Conservation (phyloP, 2,888 invertebrate genomes). For the Hetaerina titia region DNA sequence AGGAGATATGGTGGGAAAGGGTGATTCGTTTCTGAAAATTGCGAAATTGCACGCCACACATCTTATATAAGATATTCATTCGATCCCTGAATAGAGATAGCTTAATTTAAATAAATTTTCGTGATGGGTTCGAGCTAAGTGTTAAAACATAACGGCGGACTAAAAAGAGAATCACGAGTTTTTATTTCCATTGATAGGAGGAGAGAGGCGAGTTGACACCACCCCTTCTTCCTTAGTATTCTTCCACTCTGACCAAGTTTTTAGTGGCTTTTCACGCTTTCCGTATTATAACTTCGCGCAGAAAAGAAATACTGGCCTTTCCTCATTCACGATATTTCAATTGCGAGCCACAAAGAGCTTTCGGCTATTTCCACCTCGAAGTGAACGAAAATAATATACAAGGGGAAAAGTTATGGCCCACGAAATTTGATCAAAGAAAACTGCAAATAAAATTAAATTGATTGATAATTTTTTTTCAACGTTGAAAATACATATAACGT, state of each 20-base stretch:
- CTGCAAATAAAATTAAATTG: background rate
- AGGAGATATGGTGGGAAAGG: background rate
- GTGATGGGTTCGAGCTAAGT: background rate
- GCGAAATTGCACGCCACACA: conserved; percentile 51
- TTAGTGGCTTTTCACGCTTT: background rate
- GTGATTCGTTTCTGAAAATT: conserved; percentile 42
- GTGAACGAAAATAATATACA: too few species aligned
- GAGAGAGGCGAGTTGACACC: background rate
- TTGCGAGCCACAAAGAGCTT: background rate
- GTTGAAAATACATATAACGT: too few species aligned
- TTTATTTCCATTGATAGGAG: conserved; percentile 4
- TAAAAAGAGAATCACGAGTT: background rate
- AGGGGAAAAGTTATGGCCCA: too few species aligned
- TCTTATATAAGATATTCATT: conserved; percentile 48
- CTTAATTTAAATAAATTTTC: conserved; percentile 46
- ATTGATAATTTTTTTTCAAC: background rate
- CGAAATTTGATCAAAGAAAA: too few species aligned
- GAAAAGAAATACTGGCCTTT: background rate
- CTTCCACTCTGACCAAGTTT: background rate
- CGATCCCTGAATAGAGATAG: conserved; percentile 48
- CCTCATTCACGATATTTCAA: background rate
- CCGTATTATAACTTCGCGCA: too few species aligned
- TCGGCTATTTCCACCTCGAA: too few species aligned
- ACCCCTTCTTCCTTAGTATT: background rate
- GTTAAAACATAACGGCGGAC: background rate